Conservation (phyloP, 2,888 invertebrate genomes). For the Acrobasis repandana region DNA sequence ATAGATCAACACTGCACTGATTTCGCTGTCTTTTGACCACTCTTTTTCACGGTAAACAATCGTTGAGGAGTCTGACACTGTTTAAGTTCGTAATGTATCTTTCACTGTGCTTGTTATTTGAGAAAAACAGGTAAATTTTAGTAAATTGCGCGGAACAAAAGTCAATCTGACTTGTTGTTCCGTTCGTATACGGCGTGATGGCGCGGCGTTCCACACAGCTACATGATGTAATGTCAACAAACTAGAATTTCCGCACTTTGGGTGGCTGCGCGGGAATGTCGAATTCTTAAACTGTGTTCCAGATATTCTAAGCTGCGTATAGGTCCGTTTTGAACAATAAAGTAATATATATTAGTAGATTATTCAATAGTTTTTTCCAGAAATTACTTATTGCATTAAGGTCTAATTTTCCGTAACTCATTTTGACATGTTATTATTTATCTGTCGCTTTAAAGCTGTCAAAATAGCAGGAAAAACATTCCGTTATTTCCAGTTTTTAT, state of each 20-base stretch:
- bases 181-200: slow-evolving; percentile 64
- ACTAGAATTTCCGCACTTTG: slow-evolving; percentile 49
- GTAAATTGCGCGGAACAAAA: slow-evolving; percentile 51
- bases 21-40: slow-evolving; percentile 69
- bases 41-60: slow-evolving; percentile 50
- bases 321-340: background rate
- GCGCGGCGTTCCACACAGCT: slow-evolving; percentile 67
- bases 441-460: slow-evolving; percentile 9
- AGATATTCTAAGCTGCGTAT: background rate
- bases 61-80: slow-evolving; percentile 41
- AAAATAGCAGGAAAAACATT: slow-evolving; percentile 27
- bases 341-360: background rate
- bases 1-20: slow-evolving; percentile 70
- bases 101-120: slow-evolving; percentile 45
- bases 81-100: slow-evolving; percentile 45
- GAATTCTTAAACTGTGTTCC: slow-evolving; percentile 19
- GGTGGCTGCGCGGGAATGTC: slow-evolving; percentile 41
- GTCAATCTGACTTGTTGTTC: too few species aligned
- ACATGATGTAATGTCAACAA: slow-evolving; percentile 68
- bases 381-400: slow-evolving; percentile 23
- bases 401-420: slow-evolving; percentile 25
- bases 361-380: slow-evolving; percentile 12
- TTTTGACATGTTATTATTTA: slow-evolving; percentile 28
- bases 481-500: slow-evolving; percentile 21
- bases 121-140: slow-evolving; percentile 44